Evolutionary conservation across 1,140 invertebrate genomes (phyloP), one percentile per base, ranked within the genome.

Genomic region (Drosophila pruinosa): DNA sequence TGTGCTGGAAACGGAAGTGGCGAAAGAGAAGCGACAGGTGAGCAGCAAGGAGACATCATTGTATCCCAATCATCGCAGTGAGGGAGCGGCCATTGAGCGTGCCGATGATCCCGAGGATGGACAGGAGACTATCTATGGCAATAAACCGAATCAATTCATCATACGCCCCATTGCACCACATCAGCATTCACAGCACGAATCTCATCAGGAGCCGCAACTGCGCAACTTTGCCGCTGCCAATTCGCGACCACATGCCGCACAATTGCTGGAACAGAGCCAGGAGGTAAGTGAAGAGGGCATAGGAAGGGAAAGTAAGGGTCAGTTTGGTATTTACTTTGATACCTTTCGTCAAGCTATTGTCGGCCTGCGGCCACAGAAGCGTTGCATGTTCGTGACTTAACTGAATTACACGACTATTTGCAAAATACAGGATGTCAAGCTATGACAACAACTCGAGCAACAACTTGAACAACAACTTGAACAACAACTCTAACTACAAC

Each of bases 21-120:
- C 72, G 31, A 90, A 91, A 68, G 89, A 91, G 50, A 91, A 91
- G 70, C 82, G 89, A 64, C 82, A 91, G 69, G 80, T 90, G 62
- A 78, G 71, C 45, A 63, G 74, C 34, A 91, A 90, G 63, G 86
- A 90, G 56, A 89, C 86, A 8, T 28, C 75, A 3, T 38, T 85
- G 8, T 91, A 91, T 75, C 76, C 89, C 17, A 91, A 91, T 72
- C 89, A 91, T 50, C 77, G 89, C 38, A 77, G 61, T 15, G 73
- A 79, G 26, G 38, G 24, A 12, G 48, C 31, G 7, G 56, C 7
- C 3, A 41, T 14, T 4, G 48, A 5, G 34, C 47, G 36, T 2
- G 43, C 31, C 14, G 89, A 91, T 64, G 89, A 91, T 74, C 89
- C 89, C 39, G 89, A 91, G 67, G 75, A 78, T 31, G 79, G 85